Percentiles rank a stretch among this genome's conserved stretches.
These are phyloP conservation scores for Neopelma chrysocephalum DNA, from an alignment of 2,797 vertebrate genomes.

Conservation along the genomic window DNA sequence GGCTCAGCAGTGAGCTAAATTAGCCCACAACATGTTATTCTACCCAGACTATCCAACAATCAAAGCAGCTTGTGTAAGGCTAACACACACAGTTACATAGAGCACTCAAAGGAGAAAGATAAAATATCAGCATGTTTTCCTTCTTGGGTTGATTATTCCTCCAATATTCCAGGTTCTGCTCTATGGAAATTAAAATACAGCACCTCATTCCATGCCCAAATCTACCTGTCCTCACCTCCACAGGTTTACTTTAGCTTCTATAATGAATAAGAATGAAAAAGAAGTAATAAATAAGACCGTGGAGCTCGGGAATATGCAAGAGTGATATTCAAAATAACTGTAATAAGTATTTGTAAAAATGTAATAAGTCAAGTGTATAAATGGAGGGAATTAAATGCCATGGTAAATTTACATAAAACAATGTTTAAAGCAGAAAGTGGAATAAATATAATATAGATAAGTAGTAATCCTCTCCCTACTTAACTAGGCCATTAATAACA, in stretches of 20 bases:
- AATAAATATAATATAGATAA: constrained; percentile 46
- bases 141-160: neutral
- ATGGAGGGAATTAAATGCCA: constrained; percentile 26
- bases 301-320: neutral
- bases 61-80: neutral
- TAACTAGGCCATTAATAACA: constrained; percentile 21
- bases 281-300: neutral
- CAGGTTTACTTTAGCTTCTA: neutral
- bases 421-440: constrained; percentile 32
- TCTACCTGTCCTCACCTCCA: neutral
- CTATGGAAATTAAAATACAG: neutral
- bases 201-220: neutral
- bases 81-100: neutral
- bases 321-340: neutral
- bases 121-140: neutral
- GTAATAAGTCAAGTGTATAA: constrained; percentile 37
- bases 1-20: constrained; percentile 33
- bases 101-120: neutral
- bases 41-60: neutral
- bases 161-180: neutral
- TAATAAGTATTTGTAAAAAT: constrained; percentile 25
- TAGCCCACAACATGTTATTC: neutral
- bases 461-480: constrained; percentile 7
- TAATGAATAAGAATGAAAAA: neutral
- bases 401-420: constrained; percentile 51